A percentile compares a stretch with the other conserved stretches of the same genome.
Evolutionary conservation across 1,140 invertebrate species (phyloP).

Genomic region (Meloidogyne floridensis): DNA sequence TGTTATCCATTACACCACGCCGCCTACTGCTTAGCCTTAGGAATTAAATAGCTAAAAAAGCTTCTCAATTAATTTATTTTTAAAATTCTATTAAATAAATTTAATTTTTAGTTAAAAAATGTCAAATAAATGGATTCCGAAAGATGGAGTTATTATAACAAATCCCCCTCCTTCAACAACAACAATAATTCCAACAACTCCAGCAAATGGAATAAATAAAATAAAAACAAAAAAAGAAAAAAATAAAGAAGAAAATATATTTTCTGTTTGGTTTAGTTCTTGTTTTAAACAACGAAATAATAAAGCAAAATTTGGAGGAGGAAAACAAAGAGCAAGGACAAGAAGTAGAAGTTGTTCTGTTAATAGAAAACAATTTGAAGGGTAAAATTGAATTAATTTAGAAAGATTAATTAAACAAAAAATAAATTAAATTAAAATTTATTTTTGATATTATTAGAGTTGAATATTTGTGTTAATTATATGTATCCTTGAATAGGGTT

Average conservation of each 20-base stretch:
- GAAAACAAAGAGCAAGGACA: neutral
- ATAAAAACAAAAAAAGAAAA: neutral
- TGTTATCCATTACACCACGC: too few species aligned
- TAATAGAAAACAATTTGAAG: conserved; percentile 3
- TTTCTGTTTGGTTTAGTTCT: neutral
- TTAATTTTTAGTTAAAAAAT: neutral
- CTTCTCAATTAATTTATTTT: neutral
- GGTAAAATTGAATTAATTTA: neutral
- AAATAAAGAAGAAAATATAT: neutral
- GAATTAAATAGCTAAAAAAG: too few species aligned
- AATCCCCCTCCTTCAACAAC: too few species aligned
- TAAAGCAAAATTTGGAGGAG: neutral
- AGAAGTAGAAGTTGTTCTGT: conserved; percentile 6
- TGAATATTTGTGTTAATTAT: too few species aligned
- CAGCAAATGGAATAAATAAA: neutral
- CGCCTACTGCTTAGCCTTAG: too few species aligned
- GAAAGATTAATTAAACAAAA: too few species aligned
- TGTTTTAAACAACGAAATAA: neutral
- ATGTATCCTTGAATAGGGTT: too few species aligned
- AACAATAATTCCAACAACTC: too few species aligned
- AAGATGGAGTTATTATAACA: neutral
- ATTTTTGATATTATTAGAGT: too few species aligned
- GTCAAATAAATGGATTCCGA: conserved; percentile 3
- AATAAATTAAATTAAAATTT: neutral
- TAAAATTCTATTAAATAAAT: neutral